A percentile compares a stretch with the other conserved stretches of the same genome.
These are phyloP conservation scores for Ectemnius cavifrons DNA, from an alignment of 2,888 invertebrate species.

Conservation along the genomic window DNA sequence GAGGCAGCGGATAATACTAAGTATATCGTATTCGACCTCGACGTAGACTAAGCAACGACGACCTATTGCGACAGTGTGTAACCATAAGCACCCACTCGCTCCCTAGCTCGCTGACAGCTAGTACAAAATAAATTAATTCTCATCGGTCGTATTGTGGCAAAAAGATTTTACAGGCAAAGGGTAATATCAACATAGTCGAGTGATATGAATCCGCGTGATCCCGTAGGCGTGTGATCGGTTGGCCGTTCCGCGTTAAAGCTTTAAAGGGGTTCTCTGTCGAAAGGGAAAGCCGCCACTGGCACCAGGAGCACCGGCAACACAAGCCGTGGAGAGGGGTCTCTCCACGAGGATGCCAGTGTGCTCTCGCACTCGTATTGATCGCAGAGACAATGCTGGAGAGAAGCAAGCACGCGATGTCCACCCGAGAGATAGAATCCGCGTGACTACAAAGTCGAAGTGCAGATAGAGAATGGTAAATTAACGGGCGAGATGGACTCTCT, in stretches of 20 bases:
- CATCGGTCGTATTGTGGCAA: background rate
- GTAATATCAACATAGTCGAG: background rate
- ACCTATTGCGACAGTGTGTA: constrained; percentile 30
- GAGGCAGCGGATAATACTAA: constrained; percentile 20
- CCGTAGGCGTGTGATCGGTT: constrained; percentile 8
- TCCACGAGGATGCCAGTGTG: constrained; percentile 15
- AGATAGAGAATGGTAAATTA: background rate
- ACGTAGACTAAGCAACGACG: constrained; percentile 33
- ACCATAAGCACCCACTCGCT: background rate
- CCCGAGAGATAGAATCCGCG: background rate
- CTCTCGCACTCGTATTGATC: constrained; percentile 53
- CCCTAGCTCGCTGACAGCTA: background rate
- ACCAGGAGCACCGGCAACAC: constrained; percentile 28
- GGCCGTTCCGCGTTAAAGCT: constrained; percentile 53
- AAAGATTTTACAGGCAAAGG: background rate
- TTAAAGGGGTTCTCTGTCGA: constrained; percentile 64
- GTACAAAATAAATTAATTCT: constrained; percentile 15
- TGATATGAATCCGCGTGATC: too few species aligned
- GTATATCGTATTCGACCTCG: constrained; percentile 17
- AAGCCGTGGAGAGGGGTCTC: constrained; percentile 26
- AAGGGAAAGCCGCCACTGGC: constrained; percentile 59
- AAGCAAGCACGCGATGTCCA: constrained; percentile 9
- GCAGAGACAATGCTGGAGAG: constrained; percentile 36
- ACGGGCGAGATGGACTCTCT: background rate
- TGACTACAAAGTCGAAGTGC: background rate